Evolutionary conservation across 2,113 vertebrate genomes (phyloP).

Genomic region (crab-eating macaque (Macaca fascicularis)): T2T-MFA8v1.1 NC_088377.1:6170501-6171000

Average conservation of each 20-base stretch:
- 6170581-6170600: conserved; percentile 33
- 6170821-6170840: conserved; percentile 43
- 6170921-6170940: neutral
- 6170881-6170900: neutral
- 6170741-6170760: conserved; percentile 32
- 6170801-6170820: neutral
- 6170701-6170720: conserved; percentile 18
- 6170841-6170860: neutral
- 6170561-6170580: neutral
- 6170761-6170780: neutral
- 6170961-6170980: neutral
- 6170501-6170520: neutral
- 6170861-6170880: neutral
- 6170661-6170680: neutral
- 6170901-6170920: conserved; percentile 8
- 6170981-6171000: neutral
- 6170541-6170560: conserved; percentile 45
- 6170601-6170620: neutral
- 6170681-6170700: neutral
- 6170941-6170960: neutral
- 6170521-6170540: conserved; percentile 49
- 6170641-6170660: neutral
- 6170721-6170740: neutral
- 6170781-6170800: neutral
- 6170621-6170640: conserved; percentile 49